phyloP scores from a whole-genome alignment of 2,113 vertebrate species.

The Psittacula cyanocephala region DNA sequence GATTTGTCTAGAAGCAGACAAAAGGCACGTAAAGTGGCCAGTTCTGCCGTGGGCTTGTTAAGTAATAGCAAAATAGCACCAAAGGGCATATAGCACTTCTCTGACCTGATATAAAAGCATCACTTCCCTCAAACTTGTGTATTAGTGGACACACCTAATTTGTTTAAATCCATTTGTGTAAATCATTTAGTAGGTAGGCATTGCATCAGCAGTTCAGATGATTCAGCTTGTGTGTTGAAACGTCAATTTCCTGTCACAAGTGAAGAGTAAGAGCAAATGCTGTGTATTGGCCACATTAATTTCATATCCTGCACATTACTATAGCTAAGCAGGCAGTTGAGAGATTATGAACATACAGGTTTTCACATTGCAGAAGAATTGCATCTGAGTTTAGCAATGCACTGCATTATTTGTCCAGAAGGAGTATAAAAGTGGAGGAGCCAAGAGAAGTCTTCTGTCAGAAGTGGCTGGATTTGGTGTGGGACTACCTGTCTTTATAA shows the following conservation, averaged over 20 bases:
- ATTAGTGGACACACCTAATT: not conserved
- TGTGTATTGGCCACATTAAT: not conserved
- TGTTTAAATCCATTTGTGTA: not conserved
- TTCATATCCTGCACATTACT: not conserved
- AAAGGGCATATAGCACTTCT: not conserved
- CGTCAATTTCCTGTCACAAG: not conserved
- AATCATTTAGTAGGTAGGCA: not conserved
- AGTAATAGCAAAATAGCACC: not conserved
- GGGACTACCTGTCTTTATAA: not conserved
- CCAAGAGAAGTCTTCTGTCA: not conserved
- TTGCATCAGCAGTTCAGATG: not conserved
- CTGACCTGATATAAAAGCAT: not conserved
- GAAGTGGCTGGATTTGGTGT: not conserved
- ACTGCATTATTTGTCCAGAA: not conserved
- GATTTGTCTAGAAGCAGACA: not conserved
- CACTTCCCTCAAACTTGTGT: not conserved
- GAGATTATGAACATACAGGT: not conserved
- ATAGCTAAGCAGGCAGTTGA: not conserved
- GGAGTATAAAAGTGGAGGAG: not conserved
- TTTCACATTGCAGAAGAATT: not conserved
- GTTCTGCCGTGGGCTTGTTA: not conserved
- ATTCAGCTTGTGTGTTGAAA: not conserved
- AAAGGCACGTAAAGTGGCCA: not conserved
- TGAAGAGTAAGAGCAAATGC: not conserved
- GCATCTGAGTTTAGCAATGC: not conserved